These are phyloP conservation scores for Hypsibius dujardini DNA, from an alignment of 1,140 invertebrate genomes.

Conservation along the genomic window DNA sequence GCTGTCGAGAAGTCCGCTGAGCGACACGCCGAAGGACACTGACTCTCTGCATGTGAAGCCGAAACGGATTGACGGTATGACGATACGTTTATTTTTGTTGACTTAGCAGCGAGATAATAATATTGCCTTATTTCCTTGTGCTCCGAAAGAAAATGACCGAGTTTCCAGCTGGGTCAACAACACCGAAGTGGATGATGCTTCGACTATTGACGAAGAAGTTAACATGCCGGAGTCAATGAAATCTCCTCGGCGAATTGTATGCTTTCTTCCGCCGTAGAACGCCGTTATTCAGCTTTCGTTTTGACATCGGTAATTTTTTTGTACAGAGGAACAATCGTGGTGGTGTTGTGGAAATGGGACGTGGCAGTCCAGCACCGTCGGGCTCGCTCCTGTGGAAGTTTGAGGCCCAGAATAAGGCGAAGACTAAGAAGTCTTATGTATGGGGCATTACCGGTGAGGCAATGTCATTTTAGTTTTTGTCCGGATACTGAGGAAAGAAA, in stretches of 20 bases:
- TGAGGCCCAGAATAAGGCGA: conserved; percentile 26
- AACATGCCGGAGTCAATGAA: neutral
- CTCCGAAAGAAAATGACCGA: neutral
- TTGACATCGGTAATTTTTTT: too few relatives aligned
- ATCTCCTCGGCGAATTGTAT: neutral
- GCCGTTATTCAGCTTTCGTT: too few relatives aligned
- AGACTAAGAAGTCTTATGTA: conserved; percentile 12
- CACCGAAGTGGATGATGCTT: neutral
- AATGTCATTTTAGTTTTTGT: too few relatives aligned
- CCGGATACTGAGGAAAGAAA: neutral
- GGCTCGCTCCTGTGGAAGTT: conserved; percentile 22
- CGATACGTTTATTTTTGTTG: too few relatives aligned
- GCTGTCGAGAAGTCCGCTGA: neutral
- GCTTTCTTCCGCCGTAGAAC: too few relatives aligned
- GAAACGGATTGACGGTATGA: neutral
- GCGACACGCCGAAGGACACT: neutral
- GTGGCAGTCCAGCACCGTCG: conserved; percentile 20
- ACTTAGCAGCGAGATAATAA: too few relatives aligned
- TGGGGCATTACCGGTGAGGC: conserved; percentile 17
- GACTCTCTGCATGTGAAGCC: conserved; percentile 3
- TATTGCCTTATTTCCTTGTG: neutral
- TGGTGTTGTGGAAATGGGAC: conserved; percentile 18
- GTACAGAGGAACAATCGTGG: too few relatives aligned
- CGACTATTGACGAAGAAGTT: neutral
- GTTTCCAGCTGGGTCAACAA: neutral